Evolutionary conservation across 2,797 vertebrate genomes (phyloP).

Genomic region (Spondyliosoma cantharus): DNA sequence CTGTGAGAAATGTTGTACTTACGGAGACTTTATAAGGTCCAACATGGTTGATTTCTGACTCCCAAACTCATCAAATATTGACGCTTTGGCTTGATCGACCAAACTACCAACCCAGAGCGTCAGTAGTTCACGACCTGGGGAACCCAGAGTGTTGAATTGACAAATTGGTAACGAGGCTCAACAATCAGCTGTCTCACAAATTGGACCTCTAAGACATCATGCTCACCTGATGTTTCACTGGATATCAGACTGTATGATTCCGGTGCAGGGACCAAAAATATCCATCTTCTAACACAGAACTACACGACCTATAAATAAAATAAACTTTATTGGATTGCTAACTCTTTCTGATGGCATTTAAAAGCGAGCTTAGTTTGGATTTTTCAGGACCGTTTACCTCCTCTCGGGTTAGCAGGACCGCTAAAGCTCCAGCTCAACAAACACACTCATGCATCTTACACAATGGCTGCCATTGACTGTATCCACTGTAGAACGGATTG

Average conservation of each 20-base stretch:
- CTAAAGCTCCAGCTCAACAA: slow-evolving; percentile 18
- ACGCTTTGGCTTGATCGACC: no score
- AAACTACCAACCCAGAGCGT: no score
- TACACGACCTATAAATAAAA: not conserved
- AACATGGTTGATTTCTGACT: no score
- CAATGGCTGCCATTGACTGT: slow-evolving; percentile 15
- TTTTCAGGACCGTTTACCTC: not conserved
- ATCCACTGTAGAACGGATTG: slow-evolving; percentile 30
- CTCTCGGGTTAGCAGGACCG: not conserved
- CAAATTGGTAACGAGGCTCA: no score
- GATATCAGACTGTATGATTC: not conserved
- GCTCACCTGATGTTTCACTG: not conserved
- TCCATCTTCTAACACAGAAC: not conserved
- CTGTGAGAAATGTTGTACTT: no score
- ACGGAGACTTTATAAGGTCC: not conserved
- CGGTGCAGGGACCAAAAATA: not conserved
- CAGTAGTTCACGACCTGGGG: no score
- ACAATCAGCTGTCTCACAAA: no score
- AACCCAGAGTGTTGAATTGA: no score
- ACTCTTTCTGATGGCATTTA: not conserved
- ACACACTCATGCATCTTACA: slow-evolving; percentile 16
- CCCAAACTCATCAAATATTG: no score
- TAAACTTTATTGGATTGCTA: not conserved
- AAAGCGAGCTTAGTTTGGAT: not conserved
- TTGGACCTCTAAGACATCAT: not conserved